These are phyloP conservation scores for Tribolium freemani DNA, from an alignment of 2,888 invertebrate species.

Conservation along the genomic window DNA sequence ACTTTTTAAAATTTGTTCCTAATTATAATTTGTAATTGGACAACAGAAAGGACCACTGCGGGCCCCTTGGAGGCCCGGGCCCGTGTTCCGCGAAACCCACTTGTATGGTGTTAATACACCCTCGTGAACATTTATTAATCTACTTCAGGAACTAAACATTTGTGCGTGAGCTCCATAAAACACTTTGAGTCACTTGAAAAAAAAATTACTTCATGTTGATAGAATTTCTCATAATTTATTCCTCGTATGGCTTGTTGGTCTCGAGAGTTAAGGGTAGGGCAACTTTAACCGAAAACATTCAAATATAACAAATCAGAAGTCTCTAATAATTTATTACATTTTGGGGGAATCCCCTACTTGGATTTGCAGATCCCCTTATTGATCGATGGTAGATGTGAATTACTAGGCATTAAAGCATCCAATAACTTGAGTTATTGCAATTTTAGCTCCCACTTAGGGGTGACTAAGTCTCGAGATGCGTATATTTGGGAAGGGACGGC, in stretches of 20 bases:
- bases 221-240: no score
- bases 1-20: no score
- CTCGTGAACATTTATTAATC: no score
- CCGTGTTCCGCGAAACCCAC: no score
- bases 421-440: constrained; percentile 19
- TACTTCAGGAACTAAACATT: no score
- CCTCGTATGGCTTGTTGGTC: neutral
- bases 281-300: neutral
- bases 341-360: neutral
- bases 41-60: no score
- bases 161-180: no score
- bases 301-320: neutral
- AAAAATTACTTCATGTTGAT: no score
- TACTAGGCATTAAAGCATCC: constrained; percentile 21
- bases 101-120: no score
- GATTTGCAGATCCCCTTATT: neutral
- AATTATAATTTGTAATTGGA: no score
- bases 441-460: neutral
- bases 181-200: no score
- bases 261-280: neutral
- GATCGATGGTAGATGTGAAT: constrained; percentile 19
- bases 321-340: neutral
- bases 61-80: no score
- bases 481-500: neutral
- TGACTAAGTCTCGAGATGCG: constrained; percentile 3